These are phyloP conservation scores for Larimichthys crocea DNA, from an alignment of 2,113 vertebrate genomes.

Conservation along the genomic window DNA sequence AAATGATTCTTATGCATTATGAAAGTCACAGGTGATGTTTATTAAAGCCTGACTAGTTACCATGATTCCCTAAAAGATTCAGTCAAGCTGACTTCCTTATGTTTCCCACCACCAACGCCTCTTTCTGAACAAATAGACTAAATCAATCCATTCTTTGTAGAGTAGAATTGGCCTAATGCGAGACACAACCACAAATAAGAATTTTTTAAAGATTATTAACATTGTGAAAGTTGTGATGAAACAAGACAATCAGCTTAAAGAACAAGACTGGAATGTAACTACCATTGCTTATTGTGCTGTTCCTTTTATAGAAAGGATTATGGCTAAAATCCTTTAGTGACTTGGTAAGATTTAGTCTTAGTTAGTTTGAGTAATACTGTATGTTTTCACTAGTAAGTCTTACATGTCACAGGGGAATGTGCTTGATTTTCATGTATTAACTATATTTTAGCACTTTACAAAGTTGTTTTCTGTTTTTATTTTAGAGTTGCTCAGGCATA, in stretches of 20 bases:
- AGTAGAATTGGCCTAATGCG: background rate
- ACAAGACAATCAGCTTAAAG: conserved; percentile 55
- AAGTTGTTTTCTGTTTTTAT: conserved; percentile 17
- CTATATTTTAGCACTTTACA: background rate
- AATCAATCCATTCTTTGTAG: conserved; percentile 13
- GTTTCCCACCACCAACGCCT: background rate
- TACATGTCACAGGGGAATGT: background rate
- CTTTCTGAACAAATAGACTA: background rate
- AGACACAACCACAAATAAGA: conserved; percentile 27
- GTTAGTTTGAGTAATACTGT: background rate
- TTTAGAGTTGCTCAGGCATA: conserved; percentile 94
- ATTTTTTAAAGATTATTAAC: conserved; percentile 16
- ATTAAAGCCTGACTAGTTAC: background rate
- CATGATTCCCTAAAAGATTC: background rate
- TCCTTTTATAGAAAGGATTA: conserved; percentile 47
- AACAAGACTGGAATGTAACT: conserved; percentile 27
- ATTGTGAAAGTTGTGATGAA: conserved; percentile 47
- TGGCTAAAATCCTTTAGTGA: conserved; percentile 16
- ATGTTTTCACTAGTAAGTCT: background rate
- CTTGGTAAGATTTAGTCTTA: background rate
- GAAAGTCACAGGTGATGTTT: conserved; percentile 1
- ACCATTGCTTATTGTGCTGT: conserved; percentile 14
- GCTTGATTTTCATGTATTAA: background rate
- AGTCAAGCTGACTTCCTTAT: background rate
- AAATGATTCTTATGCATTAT: background rate